These are phyloP conservation scores for Ephestia elutella DNA, from an alignment of 1,140 invertebrate genomes.

Conservation along the genomic window DNA sequence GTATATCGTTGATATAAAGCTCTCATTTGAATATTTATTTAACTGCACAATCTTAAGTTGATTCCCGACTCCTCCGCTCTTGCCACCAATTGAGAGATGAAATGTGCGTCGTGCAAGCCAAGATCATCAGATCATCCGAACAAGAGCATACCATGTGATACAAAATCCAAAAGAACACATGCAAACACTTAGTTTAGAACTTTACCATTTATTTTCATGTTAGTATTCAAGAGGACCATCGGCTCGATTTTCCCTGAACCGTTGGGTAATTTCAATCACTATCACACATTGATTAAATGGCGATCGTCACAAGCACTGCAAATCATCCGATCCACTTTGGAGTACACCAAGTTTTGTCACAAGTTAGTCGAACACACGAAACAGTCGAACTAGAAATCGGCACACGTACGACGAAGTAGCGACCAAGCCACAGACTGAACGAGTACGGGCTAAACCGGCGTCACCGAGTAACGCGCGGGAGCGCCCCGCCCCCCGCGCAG, in stretches of 20 bases:
- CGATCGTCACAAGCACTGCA: constrained; percentile 60
- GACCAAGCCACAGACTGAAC: constrained; percentile 41
- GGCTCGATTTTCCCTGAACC: constrained; percentile 47
- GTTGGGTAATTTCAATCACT: constrained; percentile 36
- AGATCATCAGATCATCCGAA: constrained; percentile 58
- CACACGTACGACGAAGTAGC: constrained; percentile 26
- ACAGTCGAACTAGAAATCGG: constrained; percentile 8
- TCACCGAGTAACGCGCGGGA: constrained; percentile 34
- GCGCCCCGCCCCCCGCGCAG: constrained; percentile 35
- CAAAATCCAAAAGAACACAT: constrained; percentile 44
- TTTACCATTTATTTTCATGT: constrained; percentile 73
- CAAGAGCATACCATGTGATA: constrained; percentile 38
- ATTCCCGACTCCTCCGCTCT: constrained; percentile 21
- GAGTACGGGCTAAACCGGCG: constrained; percentile 14
- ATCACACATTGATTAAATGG: constrained; percentile 48
- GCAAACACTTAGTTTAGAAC: constrained; percentile 49
- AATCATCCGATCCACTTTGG: constrained; percentile 46
- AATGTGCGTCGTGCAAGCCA: constrained; percentile 63
- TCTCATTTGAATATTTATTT: constrained; percentile 42
- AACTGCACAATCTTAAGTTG: constrained; percentile 26
- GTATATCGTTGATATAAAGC: constrained; percentile 22
- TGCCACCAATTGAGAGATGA: constrained; percentile 12
- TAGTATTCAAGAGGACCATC: constrained; percentile 72
- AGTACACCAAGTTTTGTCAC: constrained; percentile 54
- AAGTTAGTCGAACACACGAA: constrained; percentile 40